Conservation (phyloP, 2,797 vertebrate species). For the Heterohyrax brucei region DNA sequence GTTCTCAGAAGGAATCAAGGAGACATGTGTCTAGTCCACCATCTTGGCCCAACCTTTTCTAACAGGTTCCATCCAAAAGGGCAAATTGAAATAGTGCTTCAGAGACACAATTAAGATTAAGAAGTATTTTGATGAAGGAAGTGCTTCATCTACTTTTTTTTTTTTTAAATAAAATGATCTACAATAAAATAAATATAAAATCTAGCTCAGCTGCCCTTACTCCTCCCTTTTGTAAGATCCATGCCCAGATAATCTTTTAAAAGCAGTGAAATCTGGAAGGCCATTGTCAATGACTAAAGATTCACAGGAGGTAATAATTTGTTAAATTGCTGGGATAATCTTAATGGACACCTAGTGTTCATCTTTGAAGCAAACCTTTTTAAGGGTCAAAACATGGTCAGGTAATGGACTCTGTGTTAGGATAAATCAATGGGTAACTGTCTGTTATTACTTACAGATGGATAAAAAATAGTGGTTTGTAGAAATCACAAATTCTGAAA, state of each 20-base stretch:
- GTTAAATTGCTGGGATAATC: slow-evolving; percentile 51
- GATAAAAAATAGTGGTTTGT: not conserved
- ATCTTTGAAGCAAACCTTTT: slow-evolving; percentile 32
- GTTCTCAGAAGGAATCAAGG: too few species aligned
- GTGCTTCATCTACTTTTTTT: not conserved
- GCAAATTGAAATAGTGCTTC: not conserved
- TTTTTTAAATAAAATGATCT: too few species aligned
- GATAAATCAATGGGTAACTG: slow-evolving; percentile 59
- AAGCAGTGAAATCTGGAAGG: not conserved
- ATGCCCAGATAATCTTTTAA: not conserved
- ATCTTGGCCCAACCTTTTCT: too few species aligned
- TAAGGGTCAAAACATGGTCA: slow-evolving; percentile 49
- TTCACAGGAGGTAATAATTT: slow-evolving; percentile 6
- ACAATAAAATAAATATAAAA: not conserved
- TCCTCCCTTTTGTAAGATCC: not conserved
- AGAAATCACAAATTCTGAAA: slow-evolving; percentile 54
- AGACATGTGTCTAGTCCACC: too few species aligned
- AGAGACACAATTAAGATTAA: not conserved
- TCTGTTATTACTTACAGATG: slow-evolving; percentile 59
- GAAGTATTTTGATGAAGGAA: not conserved
- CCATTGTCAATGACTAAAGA: not conserved
- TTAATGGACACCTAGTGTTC: not conserved
- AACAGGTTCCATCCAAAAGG: not conserved
- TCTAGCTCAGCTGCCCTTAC: not conserved
- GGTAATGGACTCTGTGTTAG: slow-evolving; percentile 24